A percentile compares a stretch with the other conserved stretches of the same genome.
phyloP scores from a whole-genome alignment of 2,113 vertebrate genomes.

The Albula glossodonta region DNA sequence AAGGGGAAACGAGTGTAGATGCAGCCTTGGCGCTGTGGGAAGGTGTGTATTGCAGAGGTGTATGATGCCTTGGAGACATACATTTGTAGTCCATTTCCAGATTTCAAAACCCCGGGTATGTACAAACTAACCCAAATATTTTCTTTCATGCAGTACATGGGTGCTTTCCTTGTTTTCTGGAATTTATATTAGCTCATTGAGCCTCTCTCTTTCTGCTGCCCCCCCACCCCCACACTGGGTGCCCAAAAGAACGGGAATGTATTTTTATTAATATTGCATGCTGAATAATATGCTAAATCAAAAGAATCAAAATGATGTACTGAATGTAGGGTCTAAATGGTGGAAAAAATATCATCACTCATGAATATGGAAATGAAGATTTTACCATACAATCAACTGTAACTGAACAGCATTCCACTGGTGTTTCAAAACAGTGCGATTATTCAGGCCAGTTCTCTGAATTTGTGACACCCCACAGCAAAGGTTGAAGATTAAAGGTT shows the following conservation, averaged over 20 bases:
- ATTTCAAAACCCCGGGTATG: background rate
- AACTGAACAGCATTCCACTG: background rate
- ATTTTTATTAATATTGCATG: no score
- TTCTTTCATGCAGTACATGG: background rate
- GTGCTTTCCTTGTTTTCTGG: background rate
- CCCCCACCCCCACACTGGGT: no score
- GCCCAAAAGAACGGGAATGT: no score
- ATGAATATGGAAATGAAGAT: background rate
- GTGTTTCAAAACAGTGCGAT: background rate
- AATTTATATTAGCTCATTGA: background rate
- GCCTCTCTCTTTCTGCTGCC: no score
- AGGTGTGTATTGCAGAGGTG: background rate
- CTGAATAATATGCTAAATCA: no score
- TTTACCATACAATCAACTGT: background rate
- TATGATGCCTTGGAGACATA: no score
- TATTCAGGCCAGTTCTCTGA: no score
- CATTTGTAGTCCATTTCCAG: no score
- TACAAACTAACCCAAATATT: background rate
- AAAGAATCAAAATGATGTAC: background rate
- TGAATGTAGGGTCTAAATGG: background rate
- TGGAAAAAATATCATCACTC: background rate
- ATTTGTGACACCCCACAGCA: no score
- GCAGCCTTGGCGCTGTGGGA: background rate
- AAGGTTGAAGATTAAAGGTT: no score
- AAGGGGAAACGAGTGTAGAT: background rate